Evolutionary conservation across 2,888 invertebrate genomes (phyloP).

Genomic region (Pollenia griseotomentosa): DNA sequence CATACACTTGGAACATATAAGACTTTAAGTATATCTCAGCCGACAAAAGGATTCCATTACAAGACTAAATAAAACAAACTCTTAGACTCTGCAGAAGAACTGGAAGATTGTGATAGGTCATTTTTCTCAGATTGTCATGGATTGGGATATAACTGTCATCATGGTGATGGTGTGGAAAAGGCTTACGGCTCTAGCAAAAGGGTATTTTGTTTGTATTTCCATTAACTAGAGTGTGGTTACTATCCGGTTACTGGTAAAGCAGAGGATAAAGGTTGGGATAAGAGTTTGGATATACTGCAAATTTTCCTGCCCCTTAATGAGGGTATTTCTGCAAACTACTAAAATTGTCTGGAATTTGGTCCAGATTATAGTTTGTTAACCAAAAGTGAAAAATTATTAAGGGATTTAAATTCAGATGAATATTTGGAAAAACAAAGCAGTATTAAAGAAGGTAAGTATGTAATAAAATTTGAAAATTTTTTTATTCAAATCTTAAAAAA

Average conservation of each 20-base stretch:
- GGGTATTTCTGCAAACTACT: slow-evolving; percentile 91
- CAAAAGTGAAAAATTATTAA: slow-evolving; percentile 73
- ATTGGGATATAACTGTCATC: no score
- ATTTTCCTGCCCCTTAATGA: slow-evolving; percentile 86
- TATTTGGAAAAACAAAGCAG: slow-evolving; percentile 81
- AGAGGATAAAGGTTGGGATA: slow-evolving; percentile 87
- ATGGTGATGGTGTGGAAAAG: slow-evolving; percentile 86
- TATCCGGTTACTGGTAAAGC: slow-evolving; percentile 90
- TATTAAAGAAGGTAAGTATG: no score
- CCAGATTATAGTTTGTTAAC: slow-evolving; percentile 88
- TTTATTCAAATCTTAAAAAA: neutral
- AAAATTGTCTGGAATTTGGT: slow-evolving; percentile 88
- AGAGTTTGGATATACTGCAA: slow-evolving; percentile 88
- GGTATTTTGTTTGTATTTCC: slow-evolving; percentile 92
- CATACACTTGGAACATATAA: no score
- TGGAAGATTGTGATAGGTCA: no score
- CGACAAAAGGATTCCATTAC: no score
- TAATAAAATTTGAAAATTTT: neutral
- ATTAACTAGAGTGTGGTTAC: slow-evolving; percentile 90
- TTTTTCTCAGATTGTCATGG: no score
- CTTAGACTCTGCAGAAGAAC: no score
- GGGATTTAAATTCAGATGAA: slow-evolving; percentile 81
- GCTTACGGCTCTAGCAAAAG: slow-evolving; percentile 88
- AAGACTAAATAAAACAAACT: no score
- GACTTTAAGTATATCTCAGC: no score